Base-by-base conservation (phyloP, 2,113 vertebrate genomes). In the Lycaon pictus region DNA sequence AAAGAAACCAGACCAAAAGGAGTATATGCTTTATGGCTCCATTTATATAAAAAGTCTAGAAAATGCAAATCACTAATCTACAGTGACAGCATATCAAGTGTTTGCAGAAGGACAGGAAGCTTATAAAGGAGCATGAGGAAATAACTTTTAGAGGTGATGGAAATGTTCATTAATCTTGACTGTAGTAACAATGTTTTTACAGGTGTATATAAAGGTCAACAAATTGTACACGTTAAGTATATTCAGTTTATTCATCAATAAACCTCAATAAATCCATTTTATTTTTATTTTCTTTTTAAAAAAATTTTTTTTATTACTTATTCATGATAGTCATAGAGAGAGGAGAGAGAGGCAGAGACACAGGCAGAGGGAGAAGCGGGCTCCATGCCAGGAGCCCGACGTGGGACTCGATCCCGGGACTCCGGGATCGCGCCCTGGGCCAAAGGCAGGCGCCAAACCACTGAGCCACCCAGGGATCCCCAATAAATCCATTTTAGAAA, bases 31-130 rank as follows among this genome's bases (percentile, higher is more conserved):
- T 10, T 71, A 35, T 53, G 20, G 93, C 43, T 35, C 7, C 35
- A 91, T 65, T 88, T 95, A 83, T 16, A 37, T 74, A 88, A 80
- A 97, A 97, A 84, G 23, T 91, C 56, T 89, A 95, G 22, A 60
- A 95, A 92, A 83, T 7, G 17, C 13, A 90, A 84, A 63, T 22
- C 56, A 67, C 7, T 88, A 55, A 92, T 43, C 12, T 87, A 91
- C 13, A 90, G 4, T 65, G 23, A 88, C 11, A 97, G 62, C 71
- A 91, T 23, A 90, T 55, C 29, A 55, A 55, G 51, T 62, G 2
- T 71, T 43, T 96, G n/a, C 79, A 82, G 51, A 22, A 56, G 16
- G 2, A 22, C 0, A 29, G 15, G 9, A 4, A 7, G 9, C n/a
- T 81, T 90, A 55, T 69, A 93, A 85, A 90, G n/a, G 12, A 29